phyloP scores from a whole-genome alignment of 2,113 vertebrate species.

The Stigmatopora nigra region DNA sequence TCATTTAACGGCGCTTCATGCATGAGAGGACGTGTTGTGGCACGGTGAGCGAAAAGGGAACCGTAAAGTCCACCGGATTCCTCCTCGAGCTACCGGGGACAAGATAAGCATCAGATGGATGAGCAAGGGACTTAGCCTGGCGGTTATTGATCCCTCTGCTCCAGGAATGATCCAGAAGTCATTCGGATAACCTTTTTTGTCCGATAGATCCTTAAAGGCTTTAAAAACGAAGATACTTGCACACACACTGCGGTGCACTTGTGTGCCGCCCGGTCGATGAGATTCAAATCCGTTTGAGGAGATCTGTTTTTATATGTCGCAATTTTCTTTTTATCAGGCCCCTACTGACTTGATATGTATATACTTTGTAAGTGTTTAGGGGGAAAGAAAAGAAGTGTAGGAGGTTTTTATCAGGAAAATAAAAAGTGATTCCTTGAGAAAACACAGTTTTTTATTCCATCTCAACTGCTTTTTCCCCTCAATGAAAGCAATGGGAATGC shows the following conservation, averaged over 20 bases:
- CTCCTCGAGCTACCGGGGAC: conserved; percentile 33
- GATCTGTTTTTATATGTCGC: conserved; percentile 59
- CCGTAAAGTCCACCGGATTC: conserved; percentile 36
- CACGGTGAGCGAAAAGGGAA: conserved; percentile 20
- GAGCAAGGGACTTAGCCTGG: conserved; percentile 63
- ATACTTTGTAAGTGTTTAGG: conserved; percentile 18
- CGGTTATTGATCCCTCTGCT: conserved; percentile 64
- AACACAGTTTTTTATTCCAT: neutral
- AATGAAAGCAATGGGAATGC: no score
- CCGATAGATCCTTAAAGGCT: conserved; percentile 62
- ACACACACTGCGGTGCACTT: conserved; percentile 42
- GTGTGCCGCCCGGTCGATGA: conserved; percentile 43
- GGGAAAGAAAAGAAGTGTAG: conserved; percentile 48
- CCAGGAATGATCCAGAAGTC: conserved; percentile 65
- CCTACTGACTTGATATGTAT: conserved; percentile 35
- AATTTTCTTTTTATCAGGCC: conserved; percentile 43
- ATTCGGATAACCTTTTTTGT: conserved; percentile 62
- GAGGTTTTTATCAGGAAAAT: neutral
- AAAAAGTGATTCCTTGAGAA: neutral
- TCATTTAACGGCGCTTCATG: conserved; percentile 32
- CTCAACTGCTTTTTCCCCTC: no score
- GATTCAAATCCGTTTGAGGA: conserved; percentile 55
- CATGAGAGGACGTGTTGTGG: conserved; percentile 29
- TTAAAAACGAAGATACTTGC: conserved; percentile 41
- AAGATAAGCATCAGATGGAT: conserved; percentile 69